Percentiles rank a stretch among this genome's conserved stretches.
Evolutionary conservation across 2,888 invertebrate species (phyloP).

Genomic region (Torymus aiolomorphi): DNA sequence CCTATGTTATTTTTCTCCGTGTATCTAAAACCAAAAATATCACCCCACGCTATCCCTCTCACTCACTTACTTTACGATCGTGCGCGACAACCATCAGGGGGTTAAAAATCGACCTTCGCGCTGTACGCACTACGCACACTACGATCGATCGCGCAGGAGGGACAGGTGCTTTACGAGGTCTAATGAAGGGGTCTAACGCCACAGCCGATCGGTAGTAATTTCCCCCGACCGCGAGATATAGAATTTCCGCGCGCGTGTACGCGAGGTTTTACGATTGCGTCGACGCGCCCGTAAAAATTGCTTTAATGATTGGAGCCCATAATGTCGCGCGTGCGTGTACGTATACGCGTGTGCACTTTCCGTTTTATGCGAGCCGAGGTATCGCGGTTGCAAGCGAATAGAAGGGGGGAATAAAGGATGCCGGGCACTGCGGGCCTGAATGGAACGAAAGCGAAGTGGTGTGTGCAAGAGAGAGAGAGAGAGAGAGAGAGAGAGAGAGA

Average conservation of each 20-base stretch:
- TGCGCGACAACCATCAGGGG: too few relatives aligned
- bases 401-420: background rate
- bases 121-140: too few relatives aligned
- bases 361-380: constrained; percentile 33
- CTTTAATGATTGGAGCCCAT: constrained; percentile 59
- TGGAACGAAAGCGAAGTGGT: constrained; percentile 10
- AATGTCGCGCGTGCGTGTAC: constrained; percentile 30
- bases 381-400: background rate
- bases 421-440: too few relatives aligned
- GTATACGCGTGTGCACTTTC: constrained; percentile 17
- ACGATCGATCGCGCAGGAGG: too few relatives aligned
- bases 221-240: background rate
- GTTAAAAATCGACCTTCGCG: too few relatives aligned
- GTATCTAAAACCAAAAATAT: too few relatives aligned
- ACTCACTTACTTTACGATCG: too few relatives aligned
- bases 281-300: constrained; percentile 59
- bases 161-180: constrained; percentile 36
- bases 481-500: background rate
- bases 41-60: too few relatives aligned
- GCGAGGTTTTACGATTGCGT: constrained; percentile 54
- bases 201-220: constrained; percentile 36
- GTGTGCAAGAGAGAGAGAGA: background rate
- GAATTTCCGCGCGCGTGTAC: constrained; percentile 22
- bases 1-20: too few relatives aligned
- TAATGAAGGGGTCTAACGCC: constrained; percentile 37